Percentiles rank a stretch among this genome's conserved stretches.
phyloP scores from a whole-genome alignment of 2,113 vertebrate species.

The Hypomesus transpacificus region DNA sequence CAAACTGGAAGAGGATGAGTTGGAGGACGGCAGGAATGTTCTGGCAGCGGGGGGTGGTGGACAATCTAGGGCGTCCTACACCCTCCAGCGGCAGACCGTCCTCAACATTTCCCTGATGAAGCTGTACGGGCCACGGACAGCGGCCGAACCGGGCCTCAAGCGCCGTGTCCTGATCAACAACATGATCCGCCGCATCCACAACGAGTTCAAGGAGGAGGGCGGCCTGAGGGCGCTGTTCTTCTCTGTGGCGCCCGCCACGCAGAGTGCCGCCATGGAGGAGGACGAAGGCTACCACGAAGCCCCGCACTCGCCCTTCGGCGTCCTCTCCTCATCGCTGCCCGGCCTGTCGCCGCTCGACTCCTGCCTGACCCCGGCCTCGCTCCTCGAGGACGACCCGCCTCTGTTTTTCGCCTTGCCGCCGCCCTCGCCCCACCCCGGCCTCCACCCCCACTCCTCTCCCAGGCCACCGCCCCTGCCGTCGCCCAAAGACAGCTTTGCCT shows the following conservation, averaged over 20 bases:
- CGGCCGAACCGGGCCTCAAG: conserved; percentile 81
- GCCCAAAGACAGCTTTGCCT: conserved; percentile 84
- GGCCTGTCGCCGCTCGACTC: conserved; percentile 76
- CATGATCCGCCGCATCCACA: conserved; percentile 84
- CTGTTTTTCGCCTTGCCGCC: conserved; percentile 78
- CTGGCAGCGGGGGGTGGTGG: conserved; percentile 53
- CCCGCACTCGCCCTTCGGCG: conserved; percentile 59
- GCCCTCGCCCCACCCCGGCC: conserved; percentile 36
- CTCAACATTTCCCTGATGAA: conserved; percentile 94
- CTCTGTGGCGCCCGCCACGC: conserved; percentile 58
- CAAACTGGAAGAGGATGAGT: conserved; percentile 84
- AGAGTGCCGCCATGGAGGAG: conserved; percentile 55
- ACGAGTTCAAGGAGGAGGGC: conserved; percentile 83
- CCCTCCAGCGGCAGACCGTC: conserved; percentile 88
- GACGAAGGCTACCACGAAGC: conserved; percentile 69
- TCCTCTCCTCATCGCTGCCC: conserved; percentile 55
- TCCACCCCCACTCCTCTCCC: conserved; percentile 38
- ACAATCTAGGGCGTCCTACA: conserved; percentile 80
- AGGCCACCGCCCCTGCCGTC: conserved; percentile 44
- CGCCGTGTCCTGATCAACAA: conserved; percentile 90
- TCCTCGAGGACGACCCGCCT: conserved; percentile 79
- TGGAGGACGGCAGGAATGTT: conserved; percentile 77
- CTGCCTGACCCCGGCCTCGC: conserved; percentile 84
- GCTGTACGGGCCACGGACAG: conserved; percentile 79
- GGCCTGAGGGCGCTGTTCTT: conserved; percentile 71